Conservation (phyloP, 1,140 invertebrate genomes). For the Drosophila pectinifera region DNA sequence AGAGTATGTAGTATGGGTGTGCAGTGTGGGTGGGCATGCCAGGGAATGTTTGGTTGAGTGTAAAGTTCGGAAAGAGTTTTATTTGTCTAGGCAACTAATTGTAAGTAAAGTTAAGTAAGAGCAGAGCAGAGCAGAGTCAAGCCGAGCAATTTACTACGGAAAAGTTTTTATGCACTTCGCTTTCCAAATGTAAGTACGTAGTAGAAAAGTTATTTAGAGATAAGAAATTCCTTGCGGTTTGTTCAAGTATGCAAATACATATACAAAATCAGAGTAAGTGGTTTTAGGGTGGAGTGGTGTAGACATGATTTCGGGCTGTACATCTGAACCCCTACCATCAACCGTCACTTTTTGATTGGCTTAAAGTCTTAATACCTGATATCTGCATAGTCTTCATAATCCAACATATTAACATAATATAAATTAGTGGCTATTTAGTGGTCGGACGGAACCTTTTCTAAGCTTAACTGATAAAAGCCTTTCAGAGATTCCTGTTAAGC, state of each 20-base stretch:
- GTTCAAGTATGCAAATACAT: conserved; percentile 34
- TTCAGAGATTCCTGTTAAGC: conserved; percentile 10
- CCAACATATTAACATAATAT: neutral
- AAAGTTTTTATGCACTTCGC: conserved; percentile 67
- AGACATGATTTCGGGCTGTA: conserved; percentile 14
- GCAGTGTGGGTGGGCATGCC: conserved; percentile 54
- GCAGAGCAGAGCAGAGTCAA: conserved; percentile 53
- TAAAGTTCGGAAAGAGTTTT: conserved; percentile 61
- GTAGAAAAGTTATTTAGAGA: conserved; percentile 57
- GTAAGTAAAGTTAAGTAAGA: conserved; percentile 65
- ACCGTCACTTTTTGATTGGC: neutral
- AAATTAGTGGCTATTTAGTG: no score
- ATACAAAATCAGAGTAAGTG: conserved; percentile 27
- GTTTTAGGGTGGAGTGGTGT: conserved; percentile 20
- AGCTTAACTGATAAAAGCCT: conserved; percentile 26
- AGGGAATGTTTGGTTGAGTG: conserved; percentile 48
- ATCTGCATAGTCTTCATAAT: no score
- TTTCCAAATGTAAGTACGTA: conserved; percentile 57
- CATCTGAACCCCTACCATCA: conserved; percentile 1
- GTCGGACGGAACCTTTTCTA: no score
- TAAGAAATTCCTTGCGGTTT: conserved; percentile 39
- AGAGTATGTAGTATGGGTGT: conserved; percentile 22
- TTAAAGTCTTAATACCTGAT: neutral
- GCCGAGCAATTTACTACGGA: conserved; percentile 56
- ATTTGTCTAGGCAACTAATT: conserved; percentile 80